Percentiles rank a stretch among this genome's conserved stretches.
Conservation (phyloP, 2,113 vertebrate genomes). For the Engraulis encrasicolus region DNA sequence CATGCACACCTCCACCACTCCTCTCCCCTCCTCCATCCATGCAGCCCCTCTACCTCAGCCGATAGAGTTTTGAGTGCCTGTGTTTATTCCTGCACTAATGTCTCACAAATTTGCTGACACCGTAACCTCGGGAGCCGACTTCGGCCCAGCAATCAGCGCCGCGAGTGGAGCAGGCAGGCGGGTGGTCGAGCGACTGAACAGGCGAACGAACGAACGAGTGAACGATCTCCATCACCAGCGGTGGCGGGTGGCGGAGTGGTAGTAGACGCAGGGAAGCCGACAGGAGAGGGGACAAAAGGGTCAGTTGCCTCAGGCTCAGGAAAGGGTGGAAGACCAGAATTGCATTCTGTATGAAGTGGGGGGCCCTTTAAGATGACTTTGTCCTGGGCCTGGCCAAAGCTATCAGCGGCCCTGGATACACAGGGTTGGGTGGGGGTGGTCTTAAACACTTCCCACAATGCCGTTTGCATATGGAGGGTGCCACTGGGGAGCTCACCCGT, state of each 20-base stretch:
- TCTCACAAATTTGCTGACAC: conserved; percentile 89
- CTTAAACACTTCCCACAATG: conserved; percentile 82
- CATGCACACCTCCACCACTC: not conserved
- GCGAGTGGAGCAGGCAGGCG: too few relatives aligned
- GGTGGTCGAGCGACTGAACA: too few relatives aligned
- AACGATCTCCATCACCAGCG: conserved; percentile 31
- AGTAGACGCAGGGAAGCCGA: too few relatives aligned
- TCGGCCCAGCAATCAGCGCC: conserved; percentile 83
- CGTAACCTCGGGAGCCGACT: conserved; percentile 83
- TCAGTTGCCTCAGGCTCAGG: too few relatives aligned
- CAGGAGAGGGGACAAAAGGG: too few relatives aligned
- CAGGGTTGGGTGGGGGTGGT: conserved; percentile 79
- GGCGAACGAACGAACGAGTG: too few relatives aligned
- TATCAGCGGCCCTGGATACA: too few relatives aligned
- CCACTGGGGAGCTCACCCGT: conserved; percentile 88
- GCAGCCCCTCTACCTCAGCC: conserved; percentile 51
- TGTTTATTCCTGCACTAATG: conserved; percentile 89
- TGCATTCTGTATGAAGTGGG: too few relatives aligned
- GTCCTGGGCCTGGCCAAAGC: too few relatives aligned
- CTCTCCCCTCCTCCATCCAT: not conserved
- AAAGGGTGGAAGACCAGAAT: too few relatives aligned
- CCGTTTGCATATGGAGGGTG: conserved; percentile 92
- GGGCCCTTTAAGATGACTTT: too few relatives aligned
- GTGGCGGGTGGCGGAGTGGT: conserved; percentile 68
- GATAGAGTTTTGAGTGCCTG: conserved; percentile 81